Evolutionary conservation across 2,113 vertebrate genomes (phyloP).

Genomic region (Myiozetetes cayanensis): DNA sequence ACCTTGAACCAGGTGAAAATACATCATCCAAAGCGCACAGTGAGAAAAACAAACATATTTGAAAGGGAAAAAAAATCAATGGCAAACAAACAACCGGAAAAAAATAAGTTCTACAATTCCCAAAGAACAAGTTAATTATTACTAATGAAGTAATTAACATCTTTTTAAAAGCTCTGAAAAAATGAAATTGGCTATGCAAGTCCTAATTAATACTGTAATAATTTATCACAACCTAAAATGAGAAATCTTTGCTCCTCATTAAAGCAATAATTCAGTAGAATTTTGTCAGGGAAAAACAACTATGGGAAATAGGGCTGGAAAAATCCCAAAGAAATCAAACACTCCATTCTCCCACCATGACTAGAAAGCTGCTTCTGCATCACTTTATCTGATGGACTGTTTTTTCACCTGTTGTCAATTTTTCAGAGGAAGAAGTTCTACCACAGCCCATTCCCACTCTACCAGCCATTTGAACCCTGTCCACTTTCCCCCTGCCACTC

Average conservation of each 20-base stretch:
- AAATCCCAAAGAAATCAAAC: not conserved
- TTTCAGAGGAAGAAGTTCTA: not conserved
- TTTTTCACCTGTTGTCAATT: not conserved
- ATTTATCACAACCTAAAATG: slow-evolving; percentile 5
- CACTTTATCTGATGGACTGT: not conserved
- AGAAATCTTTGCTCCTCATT: not conserved
- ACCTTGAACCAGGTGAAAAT: not conserved
- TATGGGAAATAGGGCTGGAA: not conserved
- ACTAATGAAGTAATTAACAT: slow-evolving; percentile 6
- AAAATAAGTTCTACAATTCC: not conserved
- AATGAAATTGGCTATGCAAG: not conserved
- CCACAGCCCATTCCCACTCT: not conserved
- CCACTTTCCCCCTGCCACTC: fast-evolving
- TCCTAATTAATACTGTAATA: slow-evolving; percentile 27
- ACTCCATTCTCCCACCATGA: not conserved
- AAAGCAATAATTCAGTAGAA: not conserved
- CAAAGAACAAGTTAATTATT: slow-evolving; percentile 4
- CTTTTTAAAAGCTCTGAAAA: not conserved
- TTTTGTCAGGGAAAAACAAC: not conserved
- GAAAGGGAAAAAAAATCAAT: not conserved
- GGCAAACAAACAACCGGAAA: not conserved
- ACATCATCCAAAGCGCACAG: not conserved
- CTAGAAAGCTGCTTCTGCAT: not conserved
- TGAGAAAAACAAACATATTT: not conserved
- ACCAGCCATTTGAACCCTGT: not conserved